These are phyloP conservation scores for Eilema caniola DNA, from an alignment of 2,888 invertebrate genomes.

Conservation along the genomic window DNA sequence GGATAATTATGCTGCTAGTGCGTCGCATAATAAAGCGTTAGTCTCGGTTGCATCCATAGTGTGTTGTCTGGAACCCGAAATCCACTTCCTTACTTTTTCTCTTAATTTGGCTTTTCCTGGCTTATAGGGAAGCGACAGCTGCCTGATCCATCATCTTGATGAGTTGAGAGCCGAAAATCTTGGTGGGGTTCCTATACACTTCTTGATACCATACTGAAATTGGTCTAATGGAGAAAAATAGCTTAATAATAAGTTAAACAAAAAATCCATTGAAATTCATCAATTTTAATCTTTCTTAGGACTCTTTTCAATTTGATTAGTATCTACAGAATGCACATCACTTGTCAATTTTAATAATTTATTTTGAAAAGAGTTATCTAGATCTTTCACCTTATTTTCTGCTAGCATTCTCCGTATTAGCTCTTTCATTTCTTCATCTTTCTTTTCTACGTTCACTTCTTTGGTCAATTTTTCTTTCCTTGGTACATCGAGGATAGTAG, in stretches of 20 bases:
- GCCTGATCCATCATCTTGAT: no score
- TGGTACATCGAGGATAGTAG: slow-evolving; percentile 69
- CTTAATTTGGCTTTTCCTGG: no score
- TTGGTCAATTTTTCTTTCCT: slow-evolving; percentile 34
- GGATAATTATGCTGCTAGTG: no score
- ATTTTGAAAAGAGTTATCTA: slow-evolving; percentile 62
- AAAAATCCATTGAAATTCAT: not conserved
- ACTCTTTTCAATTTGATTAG: slow-evolving; percentile 53
- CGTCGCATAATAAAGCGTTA: no score
- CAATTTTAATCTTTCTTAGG: slow-evolving; percentile 40
- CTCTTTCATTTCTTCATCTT: slow-evolving; percentile 62
- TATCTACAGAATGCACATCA: slow-evolving; percentile 56
- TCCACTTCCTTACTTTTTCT: no score
- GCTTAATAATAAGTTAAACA: not conserved
- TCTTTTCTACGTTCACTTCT: slow-evolving; percentile 27
- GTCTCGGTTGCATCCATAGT: no score
- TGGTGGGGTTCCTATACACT: no score
- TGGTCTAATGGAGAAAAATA: no score
- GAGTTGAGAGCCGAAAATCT: no score
- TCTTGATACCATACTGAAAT: no score
- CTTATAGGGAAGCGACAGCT: no score
- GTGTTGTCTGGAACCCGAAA: no score
- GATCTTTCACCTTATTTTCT: slow-evolving; percentile 53
- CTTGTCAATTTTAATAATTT: slow-evolving; percentile 60
- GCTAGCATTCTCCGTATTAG: slow-evolving; percentile 66